Evolutionary conservation across 2,888 invertebrate genomes (phyloP).

Genomic region (Melipona bicolor): DNA sequence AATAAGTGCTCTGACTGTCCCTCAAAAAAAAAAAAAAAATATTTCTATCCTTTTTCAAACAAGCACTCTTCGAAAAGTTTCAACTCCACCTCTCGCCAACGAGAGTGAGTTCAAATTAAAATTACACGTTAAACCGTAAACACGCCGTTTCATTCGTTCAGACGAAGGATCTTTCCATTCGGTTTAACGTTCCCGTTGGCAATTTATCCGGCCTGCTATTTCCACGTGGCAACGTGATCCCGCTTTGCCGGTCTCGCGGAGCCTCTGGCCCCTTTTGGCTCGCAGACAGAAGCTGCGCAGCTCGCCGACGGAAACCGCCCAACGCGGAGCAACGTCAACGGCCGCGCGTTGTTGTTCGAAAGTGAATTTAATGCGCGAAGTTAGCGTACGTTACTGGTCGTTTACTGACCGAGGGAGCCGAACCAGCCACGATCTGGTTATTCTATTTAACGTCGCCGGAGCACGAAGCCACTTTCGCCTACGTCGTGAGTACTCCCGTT

Average conservation of each 20-base stretch:
- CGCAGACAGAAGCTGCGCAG: conserved; percentile 13
- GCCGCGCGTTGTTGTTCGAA: conserved; percentile 24
- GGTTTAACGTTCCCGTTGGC: background rate
- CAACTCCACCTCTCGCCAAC: too few relatives aligned
- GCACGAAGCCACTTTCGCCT: conserved; percentile 71
- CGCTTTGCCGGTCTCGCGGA: conserved; percentile 4
- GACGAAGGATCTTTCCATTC: background rate
- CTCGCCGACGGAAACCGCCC: conserved; percentile 23
- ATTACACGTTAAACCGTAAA: background rate
- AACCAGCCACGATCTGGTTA: conserved; percentile 72
- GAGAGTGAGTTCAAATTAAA: too few relatives aligned
- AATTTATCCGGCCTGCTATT: background rate
- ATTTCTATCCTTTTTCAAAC: too few relatives aligned
- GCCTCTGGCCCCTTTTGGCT: background rate
- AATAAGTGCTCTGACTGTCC: too few relatives aligned
- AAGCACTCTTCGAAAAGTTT: too few relatives aligned
- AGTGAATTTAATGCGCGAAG: conserved; percentile 46
- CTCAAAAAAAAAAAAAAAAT: too few relatives aligned
- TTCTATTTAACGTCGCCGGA: conserved; percentile 70
- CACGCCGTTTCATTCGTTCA: background rate
- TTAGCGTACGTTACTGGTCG: conserved; percentile 63
- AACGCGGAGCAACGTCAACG: conserved; percentile 22
- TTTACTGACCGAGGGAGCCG: conserved; percentile 57
- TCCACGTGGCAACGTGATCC: background rate
- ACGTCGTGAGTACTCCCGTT: conserved; percentile 61